Evolutionary conservation across 2,797 vertebrate genomes (phyloP).

Genomic region (Remorina albescens): DNA sequence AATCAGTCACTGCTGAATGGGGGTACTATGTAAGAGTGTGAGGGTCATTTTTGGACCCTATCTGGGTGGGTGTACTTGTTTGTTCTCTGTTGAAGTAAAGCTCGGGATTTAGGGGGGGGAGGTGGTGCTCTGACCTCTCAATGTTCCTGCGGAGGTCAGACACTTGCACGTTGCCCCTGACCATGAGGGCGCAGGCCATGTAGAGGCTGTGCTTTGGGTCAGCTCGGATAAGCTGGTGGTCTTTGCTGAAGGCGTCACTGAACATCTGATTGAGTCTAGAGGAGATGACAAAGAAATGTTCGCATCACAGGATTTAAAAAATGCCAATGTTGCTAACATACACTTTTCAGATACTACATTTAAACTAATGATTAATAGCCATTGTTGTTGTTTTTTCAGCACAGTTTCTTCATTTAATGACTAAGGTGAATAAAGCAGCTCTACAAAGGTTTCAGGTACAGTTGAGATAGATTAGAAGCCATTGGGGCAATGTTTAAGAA

Average conservation of each 20-base stretch:
- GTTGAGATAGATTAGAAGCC: background rate
- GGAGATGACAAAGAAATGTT: background rate
- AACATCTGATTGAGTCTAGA: slow-evolving; percentile 97
- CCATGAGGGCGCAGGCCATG: slow-evolving; percentile 94
- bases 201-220: slow-evolving; percentile 93
- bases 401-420: slow-evolving; percentile 10
- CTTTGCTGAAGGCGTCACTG: slow-evolving; percentile 95
- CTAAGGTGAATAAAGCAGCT: background rate
- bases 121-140: slow-evolving; percentile 86
- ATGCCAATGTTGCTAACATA: background rate
- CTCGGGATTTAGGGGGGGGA: background rate
- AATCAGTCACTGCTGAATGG: slow-evolving; percentile 61
- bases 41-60: slow-evolving; percentile 31
- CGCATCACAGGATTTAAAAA: background rate
- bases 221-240: slow-evolving; percentile 92
- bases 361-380: background rate
- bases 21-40: slow-evolving; percentile 27
- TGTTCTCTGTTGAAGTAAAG: background rate
- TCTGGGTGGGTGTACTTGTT: slow-evolving; percentile 4
- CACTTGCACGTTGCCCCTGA: slow-evolving; percentile 93
- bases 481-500: background rate
- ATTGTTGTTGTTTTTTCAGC: background rate
- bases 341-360: background rate
- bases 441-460: background rate
- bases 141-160: slow-evolving; percentile 98